Base-by-base conservation (phyloP, 2,113 vertebrate species). In the Uria aalge region DNA sequence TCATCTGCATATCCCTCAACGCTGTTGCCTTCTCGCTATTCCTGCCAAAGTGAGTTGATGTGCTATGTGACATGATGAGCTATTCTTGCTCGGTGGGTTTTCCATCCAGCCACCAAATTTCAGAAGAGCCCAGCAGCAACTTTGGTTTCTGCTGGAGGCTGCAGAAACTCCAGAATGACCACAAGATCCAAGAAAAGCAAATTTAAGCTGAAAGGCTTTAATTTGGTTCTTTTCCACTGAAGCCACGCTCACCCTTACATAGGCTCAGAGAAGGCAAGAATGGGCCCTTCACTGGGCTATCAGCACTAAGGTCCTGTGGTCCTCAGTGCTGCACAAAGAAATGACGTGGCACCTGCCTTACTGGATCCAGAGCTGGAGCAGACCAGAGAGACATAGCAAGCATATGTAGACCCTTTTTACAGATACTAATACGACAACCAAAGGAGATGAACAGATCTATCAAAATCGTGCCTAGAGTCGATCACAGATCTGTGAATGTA, bases 51-150 rank as follows among this genome's bases (percentile, higher is more conserved):
- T 27, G 19, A 24, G 40, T 60, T 36, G 57, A 36, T 36, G 34
- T 23, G 34, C 21, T 59, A 2, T 23, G n/a, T 23, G 56, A n/a
- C n/a, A 34, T n/a, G 56, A 59, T n/a, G 20, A 59, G 57, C 22
- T 60, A 23, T 24, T 60, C 57, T 15, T 8, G 0, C 50, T 91
- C 0, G 0, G 30, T 9, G 53, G 11, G 7, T 23, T 69, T 85
- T 59, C 18, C 41, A 24, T 10, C 32, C 43, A 55, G 12, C 7
- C 36, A 22, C 21, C 13, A 9, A 40, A 16, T 5, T 50, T 32
- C 0, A 0, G 53, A 32, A 20, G n/a, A 83, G 5, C 15, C 27
- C 6, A 4, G 1, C 27, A 11, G 48, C 8, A 19, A 2, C 8
- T 66, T 48, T 14, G 16, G 2, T 9, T 40, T 45, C 41, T 12